phyloP scores from a whole-genome alignment of 64 coral and sea anemone genomes.

The Dendrophyllia cribrosa region DNA sequence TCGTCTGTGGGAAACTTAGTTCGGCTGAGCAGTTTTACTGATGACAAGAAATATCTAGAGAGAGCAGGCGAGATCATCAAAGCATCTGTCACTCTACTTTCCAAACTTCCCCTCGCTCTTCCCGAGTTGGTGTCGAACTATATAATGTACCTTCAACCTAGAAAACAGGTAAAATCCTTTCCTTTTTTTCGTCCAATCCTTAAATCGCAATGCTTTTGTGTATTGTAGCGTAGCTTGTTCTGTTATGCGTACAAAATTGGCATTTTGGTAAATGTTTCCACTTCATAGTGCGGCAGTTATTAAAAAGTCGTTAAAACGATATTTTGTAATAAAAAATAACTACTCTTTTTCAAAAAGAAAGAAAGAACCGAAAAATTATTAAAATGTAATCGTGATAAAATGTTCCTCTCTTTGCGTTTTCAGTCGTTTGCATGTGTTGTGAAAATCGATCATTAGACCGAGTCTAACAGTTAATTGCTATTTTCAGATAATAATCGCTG shows the following conservation, averaged over 20 bases:
- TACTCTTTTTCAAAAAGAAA: no score
- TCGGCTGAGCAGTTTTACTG: slow-evolving; percentile 69
- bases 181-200: not conserved
- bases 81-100: slow-evolving; percentile 82
- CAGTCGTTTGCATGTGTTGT: no score
- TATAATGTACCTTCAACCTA: slow-evolving; percentile 69
- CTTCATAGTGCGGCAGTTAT: no score
- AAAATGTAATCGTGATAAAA: no score
- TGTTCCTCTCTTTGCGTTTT: no score
- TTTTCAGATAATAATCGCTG: slow-evolving; percentile 91
- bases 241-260: no score
- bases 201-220: not conserved
- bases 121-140: slow-evolving; percentile 87
- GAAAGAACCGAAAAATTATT: no score
- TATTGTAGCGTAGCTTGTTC: no score
- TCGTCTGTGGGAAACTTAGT: slow-evolving; percentile 83
- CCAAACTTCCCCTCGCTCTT: slow-evolving; percentile 89
- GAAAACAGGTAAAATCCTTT: slow-evolving; percentile 76
- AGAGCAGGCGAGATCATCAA: slow-evolving; percentile 84
- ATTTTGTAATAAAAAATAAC: no score
- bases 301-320: no score
- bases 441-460: no score
- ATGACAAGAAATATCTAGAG: slow-evolving; percentile 71
- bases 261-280: no score
- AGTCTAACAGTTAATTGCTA: not conserved